phyloP scores from a whole-genome alignment of 53 echinoderm and acorn worm species.

The Holothuria scabra region DNA sequence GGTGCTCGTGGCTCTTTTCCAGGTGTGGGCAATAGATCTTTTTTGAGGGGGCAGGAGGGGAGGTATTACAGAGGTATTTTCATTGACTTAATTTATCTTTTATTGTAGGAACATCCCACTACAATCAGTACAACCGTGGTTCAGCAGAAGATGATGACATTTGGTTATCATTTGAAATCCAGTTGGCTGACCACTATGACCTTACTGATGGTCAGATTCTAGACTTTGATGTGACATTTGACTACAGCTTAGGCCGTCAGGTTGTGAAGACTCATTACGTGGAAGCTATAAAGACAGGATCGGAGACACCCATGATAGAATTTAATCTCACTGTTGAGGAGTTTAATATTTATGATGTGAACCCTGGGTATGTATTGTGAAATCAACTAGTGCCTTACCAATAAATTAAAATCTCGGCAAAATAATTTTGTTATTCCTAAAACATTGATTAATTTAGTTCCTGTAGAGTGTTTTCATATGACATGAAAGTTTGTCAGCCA shows the following conservation, averaged over 20 bases:
- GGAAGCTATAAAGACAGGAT: constrained; percentile 59
- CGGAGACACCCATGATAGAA: constrained; percentile 70
- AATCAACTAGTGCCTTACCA: too few species aligned
- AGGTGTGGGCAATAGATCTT: too few species aligned
- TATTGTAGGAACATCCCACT: background rate
- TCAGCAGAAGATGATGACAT: constrained; percentile 73
- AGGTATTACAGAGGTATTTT: too few species aligned
- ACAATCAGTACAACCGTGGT: constrained; percentile 18
- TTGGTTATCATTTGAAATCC: constrained; percentile 77
- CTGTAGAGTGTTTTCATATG: too few species aligned
- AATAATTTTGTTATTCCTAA: background rate
- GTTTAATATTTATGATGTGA: constrained; percentile 66
- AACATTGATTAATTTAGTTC: background rate
- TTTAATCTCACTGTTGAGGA: constrained; percentile 79
- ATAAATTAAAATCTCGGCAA: background rate
- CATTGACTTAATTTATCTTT: too few species aligned
- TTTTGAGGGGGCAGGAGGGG: too few species aligned
- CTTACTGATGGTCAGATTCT: constrained; percentile 64
- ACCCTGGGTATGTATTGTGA: constrained; percentile 74
- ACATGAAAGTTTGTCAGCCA: too few species aligned
- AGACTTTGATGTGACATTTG: constrained; percentile 70
- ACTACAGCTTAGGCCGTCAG: constrained; percentile 74
- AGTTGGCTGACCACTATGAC: constrained; percentile 80
- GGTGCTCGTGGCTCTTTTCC: too few species aligned
- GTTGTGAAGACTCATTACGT: constrained; percentile 58